A percentile compares a stretch with the other conserved stretches of the same genome.
Evolutionary conservation across 2,888 invertebrate genomes (phyloP).

Genomic region (Aquatica leii): DNA sequence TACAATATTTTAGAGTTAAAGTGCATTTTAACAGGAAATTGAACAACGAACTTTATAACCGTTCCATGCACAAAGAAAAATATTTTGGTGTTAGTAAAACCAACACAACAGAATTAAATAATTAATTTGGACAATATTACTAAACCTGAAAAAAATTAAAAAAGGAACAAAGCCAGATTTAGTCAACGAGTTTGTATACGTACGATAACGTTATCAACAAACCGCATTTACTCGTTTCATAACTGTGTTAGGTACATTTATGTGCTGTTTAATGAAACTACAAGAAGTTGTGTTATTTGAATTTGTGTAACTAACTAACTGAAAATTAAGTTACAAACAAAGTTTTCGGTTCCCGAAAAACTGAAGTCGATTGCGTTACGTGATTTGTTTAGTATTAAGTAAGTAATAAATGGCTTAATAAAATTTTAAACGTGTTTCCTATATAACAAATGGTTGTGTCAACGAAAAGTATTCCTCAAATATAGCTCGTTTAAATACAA

Average conservation of each 20-base stretch:
- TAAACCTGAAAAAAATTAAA: no score
- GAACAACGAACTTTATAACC: neutral
- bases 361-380: conserved; percentile 2
- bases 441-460: conserved; percentile 32
- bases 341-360: neutral
- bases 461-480: conserved; percentile 20
- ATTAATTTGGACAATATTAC: no score
- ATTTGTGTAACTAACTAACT: neutral
- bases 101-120: no score
- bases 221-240: neutral
- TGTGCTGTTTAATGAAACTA: neutral
- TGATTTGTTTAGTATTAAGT: conserved; percentile 14
- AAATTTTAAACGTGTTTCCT: conserved; percentile 24
- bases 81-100: no score
- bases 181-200: neutral
- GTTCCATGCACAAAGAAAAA: neutral
- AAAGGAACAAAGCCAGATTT: neutral
- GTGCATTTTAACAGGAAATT: conserved; percentile 1
- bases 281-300: neutral
- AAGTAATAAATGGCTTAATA: conserved; percentile 13
- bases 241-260: neutral
- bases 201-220: neutral
- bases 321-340: neutral
- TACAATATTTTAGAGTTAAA: neutral
- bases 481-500: conserved; percentile 18